Base-by-base conservation (phyloP, 2,113 vertebrate species). In the Alligator sinensis region DNA sequence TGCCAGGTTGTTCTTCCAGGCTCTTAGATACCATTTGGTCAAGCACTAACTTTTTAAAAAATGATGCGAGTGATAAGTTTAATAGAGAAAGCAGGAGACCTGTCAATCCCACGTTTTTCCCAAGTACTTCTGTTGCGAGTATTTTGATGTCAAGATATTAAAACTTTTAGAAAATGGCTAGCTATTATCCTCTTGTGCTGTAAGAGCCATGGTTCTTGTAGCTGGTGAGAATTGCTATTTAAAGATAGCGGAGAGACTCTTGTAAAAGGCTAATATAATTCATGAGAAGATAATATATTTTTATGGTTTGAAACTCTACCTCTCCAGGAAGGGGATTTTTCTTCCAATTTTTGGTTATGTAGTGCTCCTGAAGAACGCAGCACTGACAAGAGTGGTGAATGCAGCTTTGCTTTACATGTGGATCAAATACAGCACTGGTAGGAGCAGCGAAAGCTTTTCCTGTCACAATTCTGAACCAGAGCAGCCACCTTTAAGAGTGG, bases 1-100 rank as follows among this genome's bases (percentile, higher is more conserved):
- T 77, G 2, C 88, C 30, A 1, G 0, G 1, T 47, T 30, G 10
- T 82, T 93, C 80, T 90, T 3, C 60, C 9, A 66, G 54, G 15
- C 15, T 80, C 82, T 59, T 91, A 59, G 10, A 30, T 17, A 11
- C 80, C 30, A 6, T 0, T 0, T 25, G 22, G 6, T 81, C 60
- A 58, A 22, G 68, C 13, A 83, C 13, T 54, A 91, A 61, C 28
- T 68, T 82, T 21, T 7, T 24, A 68, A 55, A 24, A 38, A 0
- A 58, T 75, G 24, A 59, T 24, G 58, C 3, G 5, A 72, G 19
- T 72, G 47, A 9, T 47, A 47, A 47, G 9, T 47, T 16, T 25
- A 84, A 24, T 28, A 30, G 9, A 17, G 38, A 61, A 77, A 84
- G 28, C 15, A 13, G 3, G 55, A 84, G 28, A 61, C 62, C 28